These are phyloP conservation scores for Lepus europaeus DNA, from an alignment of 2,113 vertebrate species.

Conservation along the genomic window DNA sequence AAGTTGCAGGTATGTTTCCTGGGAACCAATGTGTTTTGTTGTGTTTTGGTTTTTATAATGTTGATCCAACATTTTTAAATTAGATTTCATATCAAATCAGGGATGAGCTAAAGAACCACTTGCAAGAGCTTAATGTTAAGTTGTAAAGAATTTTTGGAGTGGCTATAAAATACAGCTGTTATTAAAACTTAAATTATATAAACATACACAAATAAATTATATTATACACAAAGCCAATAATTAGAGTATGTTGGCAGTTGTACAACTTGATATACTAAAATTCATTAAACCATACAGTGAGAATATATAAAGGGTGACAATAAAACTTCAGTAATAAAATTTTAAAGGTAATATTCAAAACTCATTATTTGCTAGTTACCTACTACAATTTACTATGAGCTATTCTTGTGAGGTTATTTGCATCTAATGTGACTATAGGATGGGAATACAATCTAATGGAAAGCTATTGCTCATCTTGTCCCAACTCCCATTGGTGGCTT, in stretches of 20 bases:
- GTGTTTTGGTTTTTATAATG: neutral
- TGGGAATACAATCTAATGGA: neutral
- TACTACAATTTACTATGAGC: neutral
- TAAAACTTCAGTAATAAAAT: neutral
- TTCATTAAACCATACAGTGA: neutral
- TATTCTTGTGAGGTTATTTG: neutral
- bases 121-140: neutral
- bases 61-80: constrained; percentile 9
- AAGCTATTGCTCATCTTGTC: neutral
- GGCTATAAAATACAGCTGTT: neutral
- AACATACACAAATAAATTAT: neutral
- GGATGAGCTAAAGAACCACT: neutral
- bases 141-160: constrained; percentile 25
- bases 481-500: neutral
- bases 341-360: constrained; percentile 3
- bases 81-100: neutral
- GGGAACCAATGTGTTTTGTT: neutral
- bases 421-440: neutral
- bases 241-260: neutral
- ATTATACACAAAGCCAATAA: neutral
- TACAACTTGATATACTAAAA: neutral
- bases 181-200: constrained; percentile 31
- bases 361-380: neutral
- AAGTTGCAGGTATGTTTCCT: neutral
- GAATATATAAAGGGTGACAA: neutral